Percentiles rank a stretch among this genome's conserved stretches.
phyloP scores from a whole-genome alignment of 2,797 vertebrate species.

The Taeniopygia guttata region DNA sequence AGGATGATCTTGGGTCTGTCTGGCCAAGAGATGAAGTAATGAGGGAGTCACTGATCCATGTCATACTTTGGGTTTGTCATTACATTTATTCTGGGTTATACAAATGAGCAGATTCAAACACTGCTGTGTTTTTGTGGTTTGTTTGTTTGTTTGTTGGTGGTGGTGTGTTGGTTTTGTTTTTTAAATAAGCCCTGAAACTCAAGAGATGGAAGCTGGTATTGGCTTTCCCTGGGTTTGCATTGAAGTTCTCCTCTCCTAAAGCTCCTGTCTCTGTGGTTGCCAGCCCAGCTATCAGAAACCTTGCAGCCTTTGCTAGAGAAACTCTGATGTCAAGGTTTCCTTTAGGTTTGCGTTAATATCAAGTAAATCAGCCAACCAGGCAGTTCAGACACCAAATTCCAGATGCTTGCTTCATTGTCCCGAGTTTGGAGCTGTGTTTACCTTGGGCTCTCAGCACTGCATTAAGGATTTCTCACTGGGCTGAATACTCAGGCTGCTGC shows the following conservation, averaged over 20 bases:
- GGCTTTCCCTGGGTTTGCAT: neutral
- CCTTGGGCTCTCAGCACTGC: neutral
- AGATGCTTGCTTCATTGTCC: neutral
- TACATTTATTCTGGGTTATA: neutral
- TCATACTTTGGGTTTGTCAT: neutral
- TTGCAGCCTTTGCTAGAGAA: neutral
- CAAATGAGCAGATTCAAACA: neutral
- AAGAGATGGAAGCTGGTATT: neutral
- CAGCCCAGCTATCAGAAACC: neutral
- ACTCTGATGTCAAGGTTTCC: neutral
- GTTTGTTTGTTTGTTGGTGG: neutral
- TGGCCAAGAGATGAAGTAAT: neutral
- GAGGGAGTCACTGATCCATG: neutral
- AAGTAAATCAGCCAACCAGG: neutral
- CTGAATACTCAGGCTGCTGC: neutral
- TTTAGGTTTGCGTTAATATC: neutral
- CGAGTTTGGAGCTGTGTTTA: neutral
- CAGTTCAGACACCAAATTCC: neutral
- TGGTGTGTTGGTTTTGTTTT: neutral
- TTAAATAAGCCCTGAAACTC: neutral
- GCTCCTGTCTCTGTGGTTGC: neutral
- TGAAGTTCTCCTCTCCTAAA: neutral
- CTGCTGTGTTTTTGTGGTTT: neutral
- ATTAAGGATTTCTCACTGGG: neutral
- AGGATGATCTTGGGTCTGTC: neutral